Evolutionary conservation across 2,113 vertebrate species (phyloP), one percentile per base, ranked within the genome.

Genomic region (Sinocyclocheilus anshuiensis): DNA sequence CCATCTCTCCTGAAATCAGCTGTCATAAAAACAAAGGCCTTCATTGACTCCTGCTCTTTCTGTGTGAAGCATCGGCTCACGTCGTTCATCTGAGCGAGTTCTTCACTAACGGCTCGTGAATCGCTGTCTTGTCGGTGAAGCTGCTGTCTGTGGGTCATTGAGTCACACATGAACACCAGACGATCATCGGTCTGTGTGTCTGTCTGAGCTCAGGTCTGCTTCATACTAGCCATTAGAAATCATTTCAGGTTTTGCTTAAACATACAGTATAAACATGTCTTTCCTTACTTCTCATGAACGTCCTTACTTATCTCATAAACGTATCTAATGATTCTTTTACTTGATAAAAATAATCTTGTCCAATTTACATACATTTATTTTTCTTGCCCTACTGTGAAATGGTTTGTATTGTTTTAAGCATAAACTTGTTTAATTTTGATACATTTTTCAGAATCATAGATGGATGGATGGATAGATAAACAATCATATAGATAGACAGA

Each of bases 141-240:
- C 77, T 84, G 81, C 39, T 89, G 86, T 92, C 79, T 84, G 29
- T 2, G 79, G 83, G 89, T 94, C 92, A 91, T 22, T 18, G 88
- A 29, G 13, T n/a, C 42, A 26, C 50, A 82, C 33, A 87, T 88
- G 84, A 91, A 93, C 87, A 88, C 76, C 85, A 86, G 88, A 57
- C 16, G 16, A 18, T 65, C 53, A n/a, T 86, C 2, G 29, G 29
- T 29, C 42, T 45, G 42, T 45, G 83, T 72, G 81, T 86, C 67
- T 55, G 45, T 36, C 67, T 84, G 48, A n/a, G 16, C 71, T n/a
- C 45, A 77, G 59, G 77, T 87, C 80, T 71, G 42, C 26, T 55
- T 20, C 26, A 20, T 5, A 11, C 16, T 20, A 10, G 33, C 33
- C 9, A 0, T 20, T 22, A 57, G 55, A 39, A 72, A 39, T 22